Conservation (phyloP, 2,888 invertebrate species). For the Lysandra coridon region DNA sequence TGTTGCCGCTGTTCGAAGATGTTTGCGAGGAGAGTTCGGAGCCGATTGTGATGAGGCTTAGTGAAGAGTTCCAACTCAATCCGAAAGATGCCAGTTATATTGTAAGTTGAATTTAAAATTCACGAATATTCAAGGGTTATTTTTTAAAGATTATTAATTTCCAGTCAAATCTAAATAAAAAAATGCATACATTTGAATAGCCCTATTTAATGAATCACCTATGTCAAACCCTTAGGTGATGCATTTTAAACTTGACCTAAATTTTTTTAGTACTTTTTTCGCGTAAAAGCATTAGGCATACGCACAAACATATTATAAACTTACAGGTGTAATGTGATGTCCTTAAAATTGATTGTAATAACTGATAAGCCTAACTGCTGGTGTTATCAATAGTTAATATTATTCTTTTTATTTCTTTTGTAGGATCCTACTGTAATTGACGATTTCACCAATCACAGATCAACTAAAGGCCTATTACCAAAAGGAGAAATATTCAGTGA, state of each 20-base stretch:
- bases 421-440: conserved; percentile 58
- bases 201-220: too few relatives aligned
- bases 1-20: conserved; percentile 68
- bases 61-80: conserved; percentile 58
- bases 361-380: too few relatives aligned
- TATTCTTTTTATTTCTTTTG: conserved; percentile 50
- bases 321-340: too few relatives aligned
- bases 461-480: conserved; percentile 53
- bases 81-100: conserved; percentile 54
- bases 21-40: conserved; percentile 64
- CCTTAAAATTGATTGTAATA: too few relatives aligned
- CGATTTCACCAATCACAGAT: conserved; percentile 53
- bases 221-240: too few relatives aligned
- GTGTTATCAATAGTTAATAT: neutral
- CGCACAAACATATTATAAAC: too few relatives aligned
- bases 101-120: conserved; percentile 47
- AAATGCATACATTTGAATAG: too few relatives aligned
- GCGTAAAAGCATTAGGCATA: too few relatives aligned
- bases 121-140: neutral
- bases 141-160: neutral
- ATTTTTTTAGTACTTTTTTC: too few relatives aligned
- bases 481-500: conserved; percentile 69
- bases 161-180: too few relatives aligned
- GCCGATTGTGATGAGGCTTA: conserved; percentile 49
- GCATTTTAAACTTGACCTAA: too few relatives aligned